A percentile compares a stretch with the other conserved stretches of the same genome.
Conservation (phyloP, 2,113 vertebrate genomes). For the Mastomys natalensis region DNA sequence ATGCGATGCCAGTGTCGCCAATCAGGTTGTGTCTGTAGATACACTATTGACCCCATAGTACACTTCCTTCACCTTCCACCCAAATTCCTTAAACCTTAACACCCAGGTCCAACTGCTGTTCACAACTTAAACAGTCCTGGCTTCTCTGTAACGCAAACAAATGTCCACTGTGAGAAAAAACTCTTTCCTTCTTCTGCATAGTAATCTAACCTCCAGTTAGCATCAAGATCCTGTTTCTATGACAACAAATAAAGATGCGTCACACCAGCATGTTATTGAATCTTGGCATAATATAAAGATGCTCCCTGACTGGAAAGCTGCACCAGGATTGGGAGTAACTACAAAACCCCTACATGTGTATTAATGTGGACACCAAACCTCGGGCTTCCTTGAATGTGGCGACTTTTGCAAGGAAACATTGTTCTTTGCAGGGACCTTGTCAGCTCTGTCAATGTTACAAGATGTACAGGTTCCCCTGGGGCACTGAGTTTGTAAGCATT, state of each 20-base stretch:
- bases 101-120: neutral
- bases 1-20: neutral
- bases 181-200: neutral
- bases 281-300: neutral
- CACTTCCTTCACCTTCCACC: neutral
- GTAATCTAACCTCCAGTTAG: conserved; percentile 51
- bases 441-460: neutral
- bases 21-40: neutral
- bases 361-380: neutral
- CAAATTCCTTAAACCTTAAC: neutral
- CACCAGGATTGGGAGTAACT: neutral
- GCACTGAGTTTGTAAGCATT: neutral
- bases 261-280: conserved; percentile 29
- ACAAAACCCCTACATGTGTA: neutral
- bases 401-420: neutral
- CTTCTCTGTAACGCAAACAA: conserved; percentile 29
- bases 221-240: conserved; percentile 40
- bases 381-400: neutral
- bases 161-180: conserved; percentile 21
- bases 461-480: neutral
- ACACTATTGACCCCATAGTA: neutral
- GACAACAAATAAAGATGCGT: conserved; percentile 42
- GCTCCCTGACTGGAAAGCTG: neutral
- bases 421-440: neutral
- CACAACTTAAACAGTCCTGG: neutral